phyloP scores from a whole-genome alignment of 2,888 invertebrate species.

The Rotaria magnacalcarata region DNA sequence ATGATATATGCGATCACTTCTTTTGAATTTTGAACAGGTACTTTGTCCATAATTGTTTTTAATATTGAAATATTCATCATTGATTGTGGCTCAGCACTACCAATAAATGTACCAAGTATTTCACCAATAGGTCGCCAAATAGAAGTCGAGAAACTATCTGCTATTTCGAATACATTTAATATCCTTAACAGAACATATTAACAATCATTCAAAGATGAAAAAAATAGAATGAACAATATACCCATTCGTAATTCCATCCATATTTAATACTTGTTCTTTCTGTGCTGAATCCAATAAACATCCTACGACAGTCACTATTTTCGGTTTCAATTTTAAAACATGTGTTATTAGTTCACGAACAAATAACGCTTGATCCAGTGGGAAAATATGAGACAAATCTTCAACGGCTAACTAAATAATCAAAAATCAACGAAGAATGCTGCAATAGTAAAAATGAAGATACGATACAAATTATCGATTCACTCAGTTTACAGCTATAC shows the following conservation, averaged over 20 bases:
- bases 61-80: not conserved
- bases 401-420: not conserved
- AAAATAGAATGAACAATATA: not conserved
- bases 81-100: not conserved
- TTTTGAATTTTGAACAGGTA: not conserved
- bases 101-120: not conserved
- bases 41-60: not conserved
- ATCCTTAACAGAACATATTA: not conserved
- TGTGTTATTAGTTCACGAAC: not conserved
- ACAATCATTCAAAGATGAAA: not conserved
- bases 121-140: conserved; percentile 16
- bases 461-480: too few relatives aligned
- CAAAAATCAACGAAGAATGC: too few relatives aligned
- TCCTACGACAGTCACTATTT: not conserved
- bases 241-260: not conserved
- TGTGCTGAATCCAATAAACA: not conserved
- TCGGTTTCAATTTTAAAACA: not conserved
- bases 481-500: too few relatives aligned
- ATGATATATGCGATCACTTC: not conserved
- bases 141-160: not conserved
- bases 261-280: not conserved
- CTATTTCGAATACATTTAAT: not conserved
- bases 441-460: too few relatives aligned
- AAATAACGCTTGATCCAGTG: not conserved
- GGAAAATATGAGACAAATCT: not conserved